Percentiles rank a stretch among this genome's conserved stretches.
phyloP scores from a whole-genome alignment of 2,113 vertebrate species.

The Empidonax alnorum region DNA sequence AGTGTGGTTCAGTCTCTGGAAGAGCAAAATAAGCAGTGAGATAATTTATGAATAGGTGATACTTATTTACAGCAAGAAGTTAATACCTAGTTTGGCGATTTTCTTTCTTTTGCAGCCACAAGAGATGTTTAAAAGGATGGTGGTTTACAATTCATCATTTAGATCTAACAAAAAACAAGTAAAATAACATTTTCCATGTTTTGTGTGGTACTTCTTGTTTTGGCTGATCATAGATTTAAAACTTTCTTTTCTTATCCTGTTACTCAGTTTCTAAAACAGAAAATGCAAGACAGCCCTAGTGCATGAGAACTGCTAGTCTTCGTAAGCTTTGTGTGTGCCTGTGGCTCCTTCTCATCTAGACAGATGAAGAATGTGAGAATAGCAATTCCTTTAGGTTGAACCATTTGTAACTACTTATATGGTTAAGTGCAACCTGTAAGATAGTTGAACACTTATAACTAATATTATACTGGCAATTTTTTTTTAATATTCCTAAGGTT shows the following conservation, averaged over 20 bases:
- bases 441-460: neutral
- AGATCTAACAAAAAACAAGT: slow-evolving; percentile 90
- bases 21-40: neutral
- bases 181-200: slow-evolving; percentile 47
- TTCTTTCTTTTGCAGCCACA: slow-evolving; percentile 87
- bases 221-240: neutral
- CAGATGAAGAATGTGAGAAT: neutral
- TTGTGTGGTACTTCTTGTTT: slow-evolving; percentile 37
- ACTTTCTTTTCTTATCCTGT: slow-evolving; percentile 3
- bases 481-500: neutral
- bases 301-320: slow-evolving; percentile 25
- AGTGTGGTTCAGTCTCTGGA: neutral
- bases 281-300: neutral
- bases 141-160: slow-evolving; percentile 97
- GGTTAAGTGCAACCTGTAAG: neutral
- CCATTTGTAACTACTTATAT: neutral
- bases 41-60: neutral
- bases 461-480: neutral
- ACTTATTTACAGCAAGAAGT: neutral
- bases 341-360: neutral
- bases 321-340: neutral
- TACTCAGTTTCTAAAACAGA: neutral
- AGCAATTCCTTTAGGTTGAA: neutral
- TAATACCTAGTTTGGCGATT: slow-evolving; percentile 51
- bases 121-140: slow-evolving; percentile 99